These are phyloP conservation scores for Cliona cf. orientalis DNA, from an alignment of 37 sponge, comb jelly and placozoan genomes.

Conservation along the genomic window DNA sequence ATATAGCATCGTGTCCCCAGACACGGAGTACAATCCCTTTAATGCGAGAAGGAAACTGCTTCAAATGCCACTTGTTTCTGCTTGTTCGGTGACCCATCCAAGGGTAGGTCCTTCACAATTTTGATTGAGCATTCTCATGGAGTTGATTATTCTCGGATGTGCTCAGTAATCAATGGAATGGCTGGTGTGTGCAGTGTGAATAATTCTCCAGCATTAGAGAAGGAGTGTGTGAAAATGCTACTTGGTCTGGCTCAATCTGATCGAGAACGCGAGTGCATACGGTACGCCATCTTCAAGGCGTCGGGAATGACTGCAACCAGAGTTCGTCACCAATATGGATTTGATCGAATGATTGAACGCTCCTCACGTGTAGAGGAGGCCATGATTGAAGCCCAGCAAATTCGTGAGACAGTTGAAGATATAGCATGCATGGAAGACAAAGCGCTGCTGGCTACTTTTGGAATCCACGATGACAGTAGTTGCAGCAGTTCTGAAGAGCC, in stretches of 20 bases:
- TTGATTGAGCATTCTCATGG: constrained; percentile 1
- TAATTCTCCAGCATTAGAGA: background rate
- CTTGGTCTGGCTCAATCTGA: constrained; percentile 20
- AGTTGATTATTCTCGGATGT: background rate
- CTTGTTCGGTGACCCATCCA: constrained; percentile 7
- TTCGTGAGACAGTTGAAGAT: constrained; percentile 20
- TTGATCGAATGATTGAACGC: constrained; percentile 26
- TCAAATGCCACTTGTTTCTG: constrained; percentile 20
- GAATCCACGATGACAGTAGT: background rate
- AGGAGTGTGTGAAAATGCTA: constrained; percentile 2
- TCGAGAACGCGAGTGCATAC: constrained; percentile 15
- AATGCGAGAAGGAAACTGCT: constrained; percentile 21
- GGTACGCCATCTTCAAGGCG: constrained; percentile 11
- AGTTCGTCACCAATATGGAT: constrained; percentile 26
- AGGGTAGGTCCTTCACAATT: background rate
- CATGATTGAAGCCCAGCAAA: background rate
- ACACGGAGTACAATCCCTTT: background rate
- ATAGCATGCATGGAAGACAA: constrained; percentile 16
- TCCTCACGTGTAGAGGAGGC: constrained; percentile 16
- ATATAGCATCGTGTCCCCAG: constrained; percentile 24
- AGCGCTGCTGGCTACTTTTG: constrained; percentile 16
- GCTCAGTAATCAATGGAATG: constrained; percentile 2
- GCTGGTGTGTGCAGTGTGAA: too few relatives aligned
- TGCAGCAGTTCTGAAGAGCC: background rate
- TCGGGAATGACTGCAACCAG: constrained; percentile 15